phyloP scores from a whole-genome alignment of 2,888 invertebrate genomes.

The Sinohyriopsis cumingii region DNA sequence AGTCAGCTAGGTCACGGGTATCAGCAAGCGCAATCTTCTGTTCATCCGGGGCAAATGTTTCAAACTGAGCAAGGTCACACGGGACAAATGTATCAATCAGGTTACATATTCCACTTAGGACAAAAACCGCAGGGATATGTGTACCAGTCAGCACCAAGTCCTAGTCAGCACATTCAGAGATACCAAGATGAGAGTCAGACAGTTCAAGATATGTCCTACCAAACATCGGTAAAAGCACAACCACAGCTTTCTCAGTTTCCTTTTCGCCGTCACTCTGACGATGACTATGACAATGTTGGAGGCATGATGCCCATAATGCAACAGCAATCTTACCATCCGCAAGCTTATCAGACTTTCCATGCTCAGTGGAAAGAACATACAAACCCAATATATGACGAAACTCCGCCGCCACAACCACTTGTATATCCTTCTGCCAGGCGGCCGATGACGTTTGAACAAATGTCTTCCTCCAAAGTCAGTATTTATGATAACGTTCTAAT shows the following conservation, averaged over 20 bases:
- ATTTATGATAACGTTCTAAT: slow-evolving; percentile 62
- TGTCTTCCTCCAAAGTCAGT: slow-evolving; percentile 63
- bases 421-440: slow-evolving; percentile 59
- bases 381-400: slow-evolving; percentile 23
- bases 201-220: too few relatives aligned
- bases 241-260: slow-evolving; percentile 8
- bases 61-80: too few relatives aligned
- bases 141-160: too few relatives aligned
- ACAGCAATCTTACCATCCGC: slow-evolving; percentile 10
- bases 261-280: slow-evolving; percentile 40
- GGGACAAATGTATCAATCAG: too few relatives aligned
- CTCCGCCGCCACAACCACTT: slow-evolving; percentile 50
- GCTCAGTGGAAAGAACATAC: neutral
- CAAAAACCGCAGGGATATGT: too few relatives aligned
- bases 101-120: too few relatives aligned
- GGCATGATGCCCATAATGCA: slow-evolving; percentile 49
- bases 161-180: too few relatives aligned
- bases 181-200: too few relatives aligned
- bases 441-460: slow-evolving; percentile 64
- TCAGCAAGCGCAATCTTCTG: too few relatives aligned
- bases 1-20: too few relatives aligned
- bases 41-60: too few relatives aligned
- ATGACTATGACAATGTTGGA: slow-evolving; percentile 59
- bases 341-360: slow-evolving; percentile 26
- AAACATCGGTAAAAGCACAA: too few relatives aligned